Conservation (phyloP, 2,888 invertebrate genomes). For the Sussaba pulchella region DNA sequence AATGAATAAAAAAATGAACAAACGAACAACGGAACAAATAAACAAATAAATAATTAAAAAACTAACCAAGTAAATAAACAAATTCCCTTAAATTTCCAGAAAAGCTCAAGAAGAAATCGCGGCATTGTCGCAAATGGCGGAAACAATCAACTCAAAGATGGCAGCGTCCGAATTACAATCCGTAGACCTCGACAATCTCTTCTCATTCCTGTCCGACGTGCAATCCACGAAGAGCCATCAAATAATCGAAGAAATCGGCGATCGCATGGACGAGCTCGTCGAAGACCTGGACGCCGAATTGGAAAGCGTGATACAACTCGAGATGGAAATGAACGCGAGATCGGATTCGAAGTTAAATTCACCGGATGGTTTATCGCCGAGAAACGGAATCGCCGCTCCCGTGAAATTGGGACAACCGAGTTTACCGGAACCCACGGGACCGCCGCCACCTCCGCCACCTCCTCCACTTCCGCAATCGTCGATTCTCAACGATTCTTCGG, state of each 20-base stretch:
- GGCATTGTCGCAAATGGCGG: conserved; percentile 90
- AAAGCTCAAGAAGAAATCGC: conserved; percentile 89
- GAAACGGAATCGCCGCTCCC: conserved; percentile 71
- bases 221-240: conserved; percentile 87
- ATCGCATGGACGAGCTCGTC: conserved; percentile 93
- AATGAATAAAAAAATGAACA: no score
- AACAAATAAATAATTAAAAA: no score
- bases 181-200: conserved; percentile 95
- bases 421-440: conserved; percentile 91
- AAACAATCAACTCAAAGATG: conserved; percentile 89
- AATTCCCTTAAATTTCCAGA: conserved; percentile 83
- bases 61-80: neutral
- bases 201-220: conserved; percentile 95
- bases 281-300: conserved; percentile 93
- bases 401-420: conserved; percentile 86
- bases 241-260: conserved; percentile 92
- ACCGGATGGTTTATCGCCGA: conserved; percentile 72
- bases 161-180: conserved; percentile 87
- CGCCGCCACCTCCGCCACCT: conserved; percentile 89
- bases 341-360: conserved; percentile 72
- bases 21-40: no score
- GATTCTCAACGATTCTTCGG: conserved; percentile 71
- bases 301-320: conserved; percentile 88
- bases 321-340: conserved; percentile 83
- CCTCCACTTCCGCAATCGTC: conserved; percentile 77